Evolutionary conservation across 2,797 vertebrate genomes (phyloP), one percentile per base, ranked within the genome.

Genomic region (Petrocephalus schoutedeni): DNA sequence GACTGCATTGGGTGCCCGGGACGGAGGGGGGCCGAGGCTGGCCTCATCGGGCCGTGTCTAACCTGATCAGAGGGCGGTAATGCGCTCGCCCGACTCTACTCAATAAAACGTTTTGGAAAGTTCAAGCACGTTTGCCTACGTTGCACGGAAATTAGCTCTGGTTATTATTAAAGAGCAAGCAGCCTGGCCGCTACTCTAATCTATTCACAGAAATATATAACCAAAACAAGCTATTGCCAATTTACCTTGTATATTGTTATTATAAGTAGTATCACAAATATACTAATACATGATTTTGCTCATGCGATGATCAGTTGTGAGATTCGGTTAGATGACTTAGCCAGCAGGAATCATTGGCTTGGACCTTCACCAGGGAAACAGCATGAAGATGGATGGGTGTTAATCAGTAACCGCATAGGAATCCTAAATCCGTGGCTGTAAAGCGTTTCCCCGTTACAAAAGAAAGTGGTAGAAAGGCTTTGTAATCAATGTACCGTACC

Each of bases 11-110:
- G 19, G 88, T 45, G 67, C 82, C 87, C 87, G 83, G 67, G 82
- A 28, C 45, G 21, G 77, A 54, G 41, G 71, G 71, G 58, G 86
- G 82, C n/a, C 85, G 21, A 61, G 53, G 90, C 89, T 87, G 67
- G 87, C 51, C 51, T 74, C 89, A 90, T 88, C 86, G 74, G 90
- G 61, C 90, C 84, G 87, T 92, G 90, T 88, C 90, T 94, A 93
- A 93, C 89, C 49, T 89, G 71, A 91, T 91, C 92, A 94, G 87
- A 88, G 88, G 87, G 88, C 89, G 87, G n/a, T n/a, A 51, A 51
- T 61, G 45, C 56, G 53, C 23, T 86, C 71, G 83, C 85, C 53
- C 23, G 87, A 89, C 23, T 61, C 61, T 58, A 8, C 53, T 77
- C 28, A 74, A 87, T 87, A 56, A 71, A 53, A 5, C 16, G 80